A percentile compares a stretch with the other conserved stretches of the same genome.
phyloP scores from a whole-genome alignment of 2,113 vertebrate species.

The Lophura nycthemera region DNA sequence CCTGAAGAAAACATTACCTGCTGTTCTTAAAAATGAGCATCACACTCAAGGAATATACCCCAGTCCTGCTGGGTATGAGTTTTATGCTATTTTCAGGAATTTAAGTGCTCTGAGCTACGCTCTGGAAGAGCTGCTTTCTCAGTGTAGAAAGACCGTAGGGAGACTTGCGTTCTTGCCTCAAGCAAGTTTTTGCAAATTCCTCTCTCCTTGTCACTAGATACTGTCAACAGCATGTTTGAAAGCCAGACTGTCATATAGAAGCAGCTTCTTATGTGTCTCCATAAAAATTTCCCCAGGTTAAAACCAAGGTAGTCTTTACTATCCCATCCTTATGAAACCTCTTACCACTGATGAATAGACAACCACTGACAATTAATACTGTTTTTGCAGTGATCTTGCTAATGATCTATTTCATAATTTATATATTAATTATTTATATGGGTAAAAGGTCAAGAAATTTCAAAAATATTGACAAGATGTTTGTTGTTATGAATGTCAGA shows the following conservation, averaged over 20 bases:
- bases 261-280: accelerated
- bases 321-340: background rate
- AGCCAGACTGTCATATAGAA: background rate
- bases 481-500: background rate
- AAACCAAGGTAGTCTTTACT: background rate
- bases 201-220: background rate
- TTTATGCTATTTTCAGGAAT: background rate
- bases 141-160: accelerated
- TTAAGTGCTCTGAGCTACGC: background rate
- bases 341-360: background rate
- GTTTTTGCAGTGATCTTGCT: background rate
- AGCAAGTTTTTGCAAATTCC: background rate
- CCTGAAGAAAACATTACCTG: background rate
- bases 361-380: background rate
- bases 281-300: background rate
- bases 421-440: conserved; percentile 1
- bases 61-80: background rate
- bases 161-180: background rate
- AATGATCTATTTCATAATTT: background rate
- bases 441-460: background rate
- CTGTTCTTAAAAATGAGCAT: background rate
- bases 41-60: accelerated
- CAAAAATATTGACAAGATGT: background rate
- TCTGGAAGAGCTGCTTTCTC: background rate
- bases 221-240: background rate